Conservation (phyloP, 2,888 invertebrate genomes). For the Lamellibrachia columna region DNA sequence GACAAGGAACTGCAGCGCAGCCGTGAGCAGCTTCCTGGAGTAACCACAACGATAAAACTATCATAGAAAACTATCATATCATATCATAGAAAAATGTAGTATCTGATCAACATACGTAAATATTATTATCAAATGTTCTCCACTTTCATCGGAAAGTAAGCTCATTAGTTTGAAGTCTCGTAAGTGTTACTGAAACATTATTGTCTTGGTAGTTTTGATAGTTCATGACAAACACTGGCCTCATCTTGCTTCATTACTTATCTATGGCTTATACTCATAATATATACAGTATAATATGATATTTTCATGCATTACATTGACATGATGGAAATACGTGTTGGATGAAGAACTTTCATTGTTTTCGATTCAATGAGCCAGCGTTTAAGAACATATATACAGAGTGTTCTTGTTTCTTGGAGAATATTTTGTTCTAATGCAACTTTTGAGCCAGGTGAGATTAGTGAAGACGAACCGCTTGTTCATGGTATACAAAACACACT, state of each 20-base stretch:
- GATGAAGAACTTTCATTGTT: neutral
- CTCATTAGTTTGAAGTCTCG: neutral
- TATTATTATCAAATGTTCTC: too few relatives aligned
- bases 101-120: neutral
- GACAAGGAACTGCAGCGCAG: slow-evolving; percentile 56
- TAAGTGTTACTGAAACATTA: neutral
- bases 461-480: neutral
- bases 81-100: neutral
- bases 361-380: neutral
- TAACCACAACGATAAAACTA: neutral
- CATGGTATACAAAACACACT: neutral
- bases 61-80: neutral
- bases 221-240: neutral
- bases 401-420: neutral
- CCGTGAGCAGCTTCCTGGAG: slow-evolving; percentile 52
- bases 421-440: neutral
- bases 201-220: neutral
- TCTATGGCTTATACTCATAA: neutral
- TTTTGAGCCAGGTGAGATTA: neutral
- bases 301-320: too few relatives aligned
- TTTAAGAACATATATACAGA: neutral
- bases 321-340: neutral
- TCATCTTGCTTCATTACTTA: neutral
- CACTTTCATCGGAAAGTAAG: neutral
- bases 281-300: neutral